Evolutionary conservation across 1,140 invertebrate species (phyloP).

Genomic region (Heliconius hermathena): DNA sequence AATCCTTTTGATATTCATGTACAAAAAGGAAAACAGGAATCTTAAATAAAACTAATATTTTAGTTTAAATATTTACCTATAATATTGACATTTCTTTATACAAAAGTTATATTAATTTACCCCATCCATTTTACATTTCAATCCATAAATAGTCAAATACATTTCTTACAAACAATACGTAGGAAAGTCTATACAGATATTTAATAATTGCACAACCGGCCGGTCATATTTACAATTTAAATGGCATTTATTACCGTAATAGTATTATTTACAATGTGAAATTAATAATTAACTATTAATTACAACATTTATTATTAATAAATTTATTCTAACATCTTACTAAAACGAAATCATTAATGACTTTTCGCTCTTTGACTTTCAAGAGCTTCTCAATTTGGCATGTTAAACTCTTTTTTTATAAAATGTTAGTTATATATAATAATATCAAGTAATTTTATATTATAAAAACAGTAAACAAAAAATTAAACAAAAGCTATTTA

Average conservation of each 20-base stretch:
- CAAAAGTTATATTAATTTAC: slow-evolving; percentile 16
- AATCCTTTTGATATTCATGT: too few species aligned
- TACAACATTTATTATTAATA: too few species aligned
- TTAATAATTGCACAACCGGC: slow-evolving; percentile 76
- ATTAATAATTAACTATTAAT: slow-evolving; percentile 14
- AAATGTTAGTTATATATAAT: neutral
- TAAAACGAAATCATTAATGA: neutral
- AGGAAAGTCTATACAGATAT: slow-evolving; percentile 16
- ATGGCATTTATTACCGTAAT: slow-evolving; percentile 28
- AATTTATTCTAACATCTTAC: neutral
- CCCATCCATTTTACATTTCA: slow-evolving; percentile 16
- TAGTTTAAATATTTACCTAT: slow-evolving; percentile 18
- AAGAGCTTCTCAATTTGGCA: neutral
- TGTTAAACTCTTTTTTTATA: neutral
- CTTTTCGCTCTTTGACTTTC: neutral
- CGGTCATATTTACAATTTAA: slow-evolving; percentile 58
- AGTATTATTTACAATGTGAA: slow-evolving; percentile 18
- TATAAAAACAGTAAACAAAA: too few species aligned
- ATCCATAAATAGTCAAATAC: slow-evolving; percentile 16
- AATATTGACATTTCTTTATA: neutral
- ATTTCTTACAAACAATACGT: slow-evolving; percentile 39
- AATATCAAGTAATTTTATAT: neutral
- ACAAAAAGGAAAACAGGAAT: too few species aligned
- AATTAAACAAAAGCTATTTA: neutral
- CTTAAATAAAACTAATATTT: neutral